Evolutionary conservation across 2,797 vertebrate genomes (phyloP).

Genomic region (Denticeps clupeoides): DNA sequence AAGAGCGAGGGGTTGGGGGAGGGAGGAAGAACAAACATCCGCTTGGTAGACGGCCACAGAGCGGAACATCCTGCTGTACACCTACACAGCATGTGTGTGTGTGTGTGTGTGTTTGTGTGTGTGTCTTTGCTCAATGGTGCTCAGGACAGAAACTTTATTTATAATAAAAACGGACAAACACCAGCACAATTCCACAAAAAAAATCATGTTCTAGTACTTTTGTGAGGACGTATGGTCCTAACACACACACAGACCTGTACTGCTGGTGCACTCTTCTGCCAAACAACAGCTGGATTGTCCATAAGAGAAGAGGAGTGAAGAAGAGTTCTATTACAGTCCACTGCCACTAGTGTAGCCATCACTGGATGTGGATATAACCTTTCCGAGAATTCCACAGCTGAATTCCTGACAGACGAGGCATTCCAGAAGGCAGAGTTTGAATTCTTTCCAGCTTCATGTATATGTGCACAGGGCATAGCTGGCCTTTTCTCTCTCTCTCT

Average conservation of each 20-base stretch:
- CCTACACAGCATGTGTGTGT: constrained; percentile 10
- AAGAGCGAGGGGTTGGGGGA: not conserved
- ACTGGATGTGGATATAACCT: too few species aligned
- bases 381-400: constrained; percentile 32
- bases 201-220: too few species aligned
- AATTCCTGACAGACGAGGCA: constrained; percentile 41
- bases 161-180: not conserved
- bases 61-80: constrained; percentile 35
- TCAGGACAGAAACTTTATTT: too few species aligned
- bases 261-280: too few species aligned
- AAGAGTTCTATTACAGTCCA: too few species aligned
- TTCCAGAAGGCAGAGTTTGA: constrained; percentile 56
- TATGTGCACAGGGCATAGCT: constrained; percentile 49
- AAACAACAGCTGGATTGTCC: not conserved
- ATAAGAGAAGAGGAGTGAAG: constrained; percentile 10
- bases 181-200: constrained; percentile 28
- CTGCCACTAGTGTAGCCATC: too few species aligned
- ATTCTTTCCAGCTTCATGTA: constrained; percentile 50
- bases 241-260: too few species aligned
- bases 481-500: too few species aligned
- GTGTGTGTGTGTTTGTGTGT: constrained; percentile 13
- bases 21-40: constrained; percentile 41
- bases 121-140: constrained; percentile 6
- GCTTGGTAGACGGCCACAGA: constrained; percentile 29
- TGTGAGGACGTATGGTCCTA: too few species aligned